Evolutionary conservation across 2,888 invertebrate species (phyloP).

Genomic region (Dryocosmus kuriphilus): DNA sequence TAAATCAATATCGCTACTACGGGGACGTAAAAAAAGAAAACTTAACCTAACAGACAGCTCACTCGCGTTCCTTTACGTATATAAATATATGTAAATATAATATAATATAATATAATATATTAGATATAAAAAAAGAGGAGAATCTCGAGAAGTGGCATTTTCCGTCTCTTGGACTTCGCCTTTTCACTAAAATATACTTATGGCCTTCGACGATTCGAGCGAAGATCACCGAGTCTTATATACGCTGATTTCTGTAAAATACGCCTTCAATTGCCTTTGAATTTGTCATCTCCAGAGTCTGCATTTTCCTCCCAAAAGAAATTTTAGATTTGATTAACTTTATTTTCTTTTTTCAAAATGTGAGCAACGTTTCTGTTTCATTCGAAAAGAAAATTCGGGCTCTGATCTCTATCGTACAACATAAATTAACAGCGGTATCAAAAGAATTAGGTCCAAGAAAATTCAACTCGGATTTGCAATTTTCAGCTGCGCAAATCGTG

Average conservation of each 20-base stretch:
- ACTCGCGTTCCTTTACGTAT: constrained; percentile 58
- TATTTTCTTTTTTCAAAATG: constrained; percentile 35
- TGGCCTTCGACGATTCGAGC: constrained; percentile 62
- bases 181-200: constrained; percentile 48
- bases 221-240: constrained; percentile 51
- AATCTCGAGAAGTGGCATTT: constrained; percentile 70
- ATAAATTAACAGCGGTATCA: constrained; percentile 60
- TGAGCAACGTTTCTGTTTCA: constrained; percentile 38
- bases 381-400: background rate
- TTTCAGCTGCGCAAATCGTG: constrained; percentile 1
- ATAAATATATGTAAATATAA: constrained; percentile 66
- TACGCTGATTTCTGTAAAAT: constrained; percentile 68
- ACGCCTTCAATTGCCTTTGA: constrained; percentile 74
- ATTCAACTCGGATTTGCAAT: background rate
- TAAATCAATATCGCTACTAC: constrained; percentile 51
- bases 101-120: constrained; percentile 59
- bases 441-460: constrained; percentile 52
- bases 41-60: constrained; percentile 63
- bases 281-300: constrained; percentile 40
- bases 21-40: constrained; percentile 62
- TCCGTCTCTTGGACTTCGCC: constrained; percentile 57
- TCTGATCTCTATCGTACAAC: constrained; percentile 37
- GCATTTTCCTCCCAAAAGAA: constrained; percentile 28
- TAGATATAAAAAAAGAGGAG: constrained; percentile 67
- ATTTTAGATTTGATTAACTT: background rate